Evolutionary conservation across 2,113 vertebrate genomes (phyloP), one percentile per base, ranked within the genome.

Genomic region (Saguinus imperator): DNA sequence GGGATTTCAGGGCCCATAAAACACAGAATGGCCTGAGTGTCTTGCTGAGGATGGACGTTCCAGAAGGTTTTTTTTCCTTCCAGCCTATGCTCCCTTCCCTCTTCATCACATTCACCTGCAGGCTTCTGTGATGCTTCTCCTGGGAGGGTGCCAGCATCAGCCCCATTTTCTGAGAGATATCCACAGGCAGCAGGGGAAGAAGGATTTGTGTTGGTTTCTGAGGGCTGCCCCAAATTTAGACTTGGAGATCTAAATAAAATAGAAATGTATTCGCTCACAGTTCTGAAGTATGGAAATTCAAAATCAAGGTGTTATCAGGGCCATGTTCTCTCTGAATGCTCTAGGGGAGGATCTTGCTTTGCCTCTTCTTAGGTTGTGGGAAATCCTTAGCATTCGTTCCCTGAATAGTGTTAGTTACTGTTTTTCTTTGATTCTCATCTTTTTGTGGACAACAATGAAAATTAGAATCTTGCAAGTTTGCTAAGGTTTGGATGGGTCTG

Each of bases 1-100:
- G 23, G 61, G 79, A 94, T 92, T 97, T 94, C 81, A 91, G 75
- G 18, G 85, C 87, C 95, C 40, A 37, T 84, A 95, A 97, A 97
- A 88, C 40, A 91, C 40, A 79, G 37, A 77, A 23, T 94, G 76
- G 43, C 52, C 50, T 29, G 76, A 75, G 32, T 68, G 8, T 70
- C 70, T 96, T 80, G 8, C 57, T 91, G 64, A 35, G 35, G n/a
- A 52, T 43, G 9, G 27, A 48, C 21, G 21, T 87, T 70, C 35
- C 37, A 45, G 40, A 14, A 72, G 48, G 58, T 3, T 25, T 80
- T 25, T 80, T 79, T 76, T 89, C 32, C 55, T 92, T 11, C 12
- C 18, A 13, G 61, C 20, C 40, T 75, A 50, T 6, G 6, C 7
- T 58, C 76, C 3, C 8, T n/a, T 32, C 27, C 23, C 3, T 43